phyloP scores from a whole-genome alignment of 2,797 vertebrate genomes.

The Dendrocincla tyrannina region DNA sequence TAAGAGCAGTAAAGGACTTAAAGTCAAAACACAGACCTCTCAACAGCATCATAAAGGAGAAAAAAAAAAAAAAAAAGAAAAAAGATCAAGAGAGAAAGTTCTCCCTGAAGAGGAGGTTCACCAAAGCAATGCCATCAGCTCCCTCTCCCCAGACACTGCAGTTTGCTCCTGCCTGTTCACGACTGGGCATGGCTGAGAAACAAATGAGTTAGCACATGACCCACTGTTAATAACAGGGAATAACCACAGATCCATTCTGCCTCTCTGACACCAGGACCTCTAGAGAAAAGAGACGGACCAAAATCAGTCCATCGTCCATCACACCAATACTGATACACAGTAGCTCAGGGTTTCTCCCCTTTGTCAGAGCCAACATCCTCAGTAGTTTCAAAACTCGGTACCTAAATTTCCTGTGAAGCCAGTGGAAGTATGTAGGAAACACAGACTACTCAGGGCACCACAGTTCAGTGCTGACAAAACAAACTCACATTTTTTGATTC shows the following conservation, averaged over 20 bases:
- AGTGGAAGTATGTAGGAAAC: rapidly evolving
- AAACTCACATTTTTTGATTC: not conserved
- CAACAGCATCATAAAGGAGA: not conserved
- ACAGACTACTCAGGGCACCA: not conserved
- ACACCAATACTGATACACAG: rapidly evolving
- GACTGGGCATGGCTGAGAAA: not conserved
- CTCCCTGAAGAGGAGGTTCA: not conserved
- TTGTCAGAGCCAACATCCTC: rapidly evolving
- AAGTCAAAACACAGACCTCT: not conserved
- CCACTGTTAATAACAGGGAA: not conserved
- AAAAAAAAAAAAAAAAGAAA: rapidly evolving
- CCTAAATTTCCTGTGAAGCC: not conserved
- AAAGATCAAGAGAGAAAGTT: rapidly evolving
- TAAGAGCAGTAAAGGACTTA: not conserved
- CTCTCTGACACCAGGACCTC: not conserved
- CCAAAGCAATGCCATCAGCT: not conserved
- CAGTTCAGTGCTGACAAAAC: not conserved
- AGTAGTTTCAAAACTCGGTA: not conserved
- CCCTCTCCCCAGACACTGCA: not conserved
- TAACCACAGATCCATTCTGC: not conserved
- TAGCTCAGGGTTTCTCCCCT: not conserved
- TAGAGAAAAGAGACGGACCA: not conserved
- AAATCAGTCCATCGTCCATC: rapidly evolving
- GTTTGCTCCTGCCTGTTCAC: not conserved
- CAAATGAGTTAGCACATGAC: not conserved